Conservation (phyloP, 2,797 vertebrate species). For the Mergus octosetaceus region DNA sequence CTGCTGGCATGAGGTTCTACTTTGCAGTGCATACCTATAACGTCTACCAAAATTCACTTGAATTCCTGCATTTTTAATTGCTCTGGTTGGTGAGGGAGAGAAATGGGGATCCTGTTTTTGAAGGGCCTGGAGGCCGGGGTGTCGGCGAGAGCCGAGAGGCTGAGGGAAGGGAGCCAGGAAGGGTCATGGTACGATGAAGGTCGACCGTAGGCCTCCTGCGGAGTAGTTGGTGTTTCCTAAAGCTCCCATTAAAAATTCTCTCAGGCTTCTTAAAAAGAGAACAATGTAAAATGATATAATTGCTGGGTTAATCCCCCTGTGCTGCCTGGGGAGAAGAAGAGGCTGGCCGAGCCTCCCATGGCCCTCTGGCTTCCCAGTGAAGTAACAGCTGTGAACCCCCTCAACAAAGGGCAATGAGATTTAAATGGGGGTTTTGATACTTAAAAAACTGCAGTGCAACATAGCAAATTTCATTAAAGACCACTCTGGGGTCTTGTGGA, state of each 20-base stretch:
- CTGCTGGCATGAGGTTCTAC: accelerated
- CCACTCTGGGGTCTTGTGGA: neutral
- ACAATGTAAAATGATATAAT: neutral
- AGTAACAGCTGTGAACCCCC: neutral
- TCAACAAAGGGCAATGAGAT: neutral
- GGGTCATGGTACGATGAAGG: too few species aligned
- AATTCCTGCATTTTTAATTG: neutral
- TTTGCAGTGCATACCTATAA: neutral
- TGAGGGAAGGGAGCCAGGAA: accelerated
- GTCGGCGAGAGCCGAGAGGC: neutral
- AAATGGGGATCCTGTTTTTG: neutral
- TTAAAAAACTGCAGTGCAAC: neutral
- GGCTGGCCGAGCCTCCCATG: neutral
- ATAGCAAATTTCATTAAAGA: neutral
- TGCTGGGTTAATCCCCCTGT: neutral
- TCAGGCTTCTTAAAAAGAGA: neutral
- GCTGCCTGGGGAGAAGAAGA: neutral
- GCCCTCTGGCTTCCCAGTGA: neutral
- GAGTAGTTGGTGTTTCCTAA: accelerated
- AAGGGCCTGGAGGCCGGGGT: accelerated
- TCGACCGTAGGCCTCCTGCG: neutral
- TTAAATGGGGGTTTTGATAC: neutral
- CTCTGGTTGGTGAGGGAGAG: neutral
- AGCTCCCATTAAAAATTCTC: neutral
- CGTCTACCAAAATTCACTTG: neutral